Conservation (phyloP, 2,797 vertebrate species). For the Malurus splendens region DNA sequence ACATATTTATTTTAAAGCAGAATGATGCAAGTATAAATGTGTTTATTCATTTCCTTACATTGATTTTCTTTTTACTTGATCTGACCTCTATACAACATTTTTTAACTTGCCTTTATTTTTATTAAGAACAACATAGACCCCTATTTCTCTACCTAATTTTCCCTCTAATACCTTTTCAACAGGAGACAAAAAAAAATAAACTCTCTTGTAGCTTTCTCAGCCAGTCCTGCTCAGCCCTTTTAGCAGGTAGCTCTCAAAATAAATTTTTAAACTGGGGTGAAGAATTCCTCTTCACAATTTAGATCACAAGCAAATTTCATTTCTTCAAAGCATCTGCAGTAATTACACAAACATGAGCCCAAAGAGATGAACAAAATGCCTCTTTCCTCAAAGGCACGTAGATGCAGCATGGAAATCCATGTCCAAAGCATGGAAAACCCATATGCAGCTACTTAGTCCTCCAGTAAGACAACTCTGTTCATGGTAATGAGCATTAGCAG, state of each 20-base stretch:
- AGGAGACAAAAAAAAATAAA: background rate
- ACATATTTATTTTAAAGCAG: background rate
- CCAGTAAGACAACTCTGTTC: slow-evolving; percentile 51
- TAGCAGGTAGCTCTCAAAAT: background rate
- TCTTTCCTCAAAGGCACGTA: background rate
- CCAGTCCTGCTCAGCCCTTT: background rate
- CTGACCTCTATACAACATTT: background rate
- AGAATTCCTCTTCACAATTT: background rate
- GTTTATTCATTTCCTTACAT: background rate
- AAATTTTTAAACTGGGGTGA: background rate
- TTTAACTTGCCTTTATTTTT: background rate
- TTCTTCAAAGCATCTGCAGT: background rate
- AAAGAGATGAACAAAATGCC: background rate
- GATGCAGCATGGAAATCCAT: background rate
- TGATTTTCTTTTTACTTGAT: background rate
- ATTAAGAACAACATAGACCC: background rate
- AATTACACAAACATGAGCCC: background rate
- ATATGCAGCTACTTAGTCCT: slow-evolving; percentile 45
- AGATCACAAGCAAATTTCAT: background rate
- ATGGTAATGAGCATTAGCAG: background rate
- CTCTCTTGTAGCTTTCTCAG: background rate
- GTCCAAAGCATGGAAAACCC: background rate
- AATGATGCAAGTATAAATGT: background rate
- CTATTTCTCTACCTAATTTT: background rate
- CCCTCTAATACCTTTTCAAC: background rate